phyloP scores from a whole-genome alignment of 2,113 vertebrate species.

The Lophius piscatorius region DNA sequence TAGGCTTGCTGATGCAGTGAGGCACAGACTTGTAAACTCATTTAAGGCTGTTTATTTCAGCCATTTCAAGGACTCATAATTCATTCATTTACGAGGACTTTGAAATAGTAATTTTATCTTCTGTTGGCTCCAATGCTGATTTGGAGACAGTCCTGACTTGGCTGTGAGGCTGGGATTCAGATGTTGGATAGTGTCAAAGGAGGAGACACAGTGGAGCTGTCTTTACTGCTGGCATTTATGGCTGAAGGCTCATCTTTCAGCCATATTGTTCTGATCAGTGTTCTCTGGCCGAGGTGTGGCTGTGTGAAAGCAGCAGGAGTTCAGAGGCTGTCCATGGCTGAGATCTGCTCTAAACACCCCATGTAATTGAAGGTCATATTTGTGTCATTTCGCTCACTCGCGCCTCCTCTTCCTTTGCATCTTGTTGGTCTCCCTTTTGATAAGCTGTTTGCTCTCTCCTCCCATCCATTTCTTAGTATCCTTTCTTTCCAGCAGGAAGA shows the following conservation, averaged over 20 bases:
- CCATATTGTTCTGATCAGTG: constrained; percentile 76
- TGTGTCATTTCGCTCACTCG: constrained; percentile 57
- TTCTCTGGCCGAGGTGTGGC: constrained; percentile 68
- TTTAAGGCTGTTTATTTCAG: constrained; percentile 55
- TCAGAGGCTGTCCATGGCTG: constrained; percentile 44
- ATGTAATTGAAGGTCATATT: constrained; percentile 75
- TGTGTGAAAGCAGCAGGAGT: constrained; percentile 62
- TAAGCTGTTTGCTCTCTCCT: constrained; percentile 46
- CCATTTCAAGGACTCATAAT: constrained; percentile 13
- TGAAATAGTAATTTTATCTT: constrained; percentile 67
- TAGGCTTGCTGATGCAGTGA: constrained; percentile 27
- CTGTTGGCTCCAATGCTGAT: constrained; percentile 38
- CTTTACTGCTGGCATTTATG: constrained; percentile 73
- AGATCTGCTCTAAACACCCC: constrained; percentile 60
- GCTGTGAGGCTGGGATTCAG: constrained; percentile 63
- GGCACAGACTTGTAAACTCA: constrained; percentile 59
- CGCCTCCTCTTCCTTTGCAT: constrained; percentile 60
- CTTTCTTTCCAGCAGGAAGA: constrained; percentile 73
- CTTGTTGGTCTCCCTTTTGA: constrained; percentile 40
- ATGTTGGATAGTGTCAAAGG: constrained; percentile 66
- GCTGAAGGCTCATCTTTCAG: constrained; percentile 71
- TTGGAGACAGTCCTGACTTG: constrained; percentile 53
- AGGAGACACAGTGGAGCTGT: constrained; percentile 66
- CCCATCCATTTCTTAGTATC: constrained; percentile 49
- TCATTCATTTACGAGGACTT: constrained; percentile 64